These are phyloP conservation scores for Pegoplata infirma DNA, from an alignment of 2,888 invertebrate species.

Conservation along the genomic window DNA sequence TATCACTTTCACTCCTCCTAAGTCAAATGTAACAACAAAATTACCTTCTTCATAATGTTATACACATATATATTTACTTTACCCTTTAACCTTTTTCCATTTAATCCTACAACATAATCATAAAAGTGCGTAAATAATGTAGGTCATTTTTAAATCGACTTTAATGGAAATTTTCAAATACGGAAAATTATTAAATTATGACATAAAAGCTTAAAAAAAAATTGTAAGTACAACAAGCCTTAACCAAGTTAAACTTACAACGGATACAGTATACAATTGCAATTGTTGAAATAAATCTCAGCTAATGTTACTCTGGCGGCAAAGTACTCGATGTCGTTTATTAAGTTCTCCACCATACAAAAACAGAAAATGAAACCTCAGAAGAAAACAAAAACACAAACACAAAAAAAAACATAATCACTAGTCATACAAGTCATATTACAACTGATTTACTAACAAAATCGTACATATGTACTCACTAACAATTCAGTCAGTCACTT, in stretches of 20 bases:
- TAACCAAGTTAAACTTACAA: slow-evolving; percentile 26
- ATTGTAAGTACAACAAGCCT: slow-evolving; percentile 34
- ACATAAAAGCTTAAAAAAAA: slow-evolving; percentile 43
- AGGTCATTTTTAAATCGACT: not conserved
- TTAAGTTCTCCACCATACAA: slow-evolving; percentile 15
- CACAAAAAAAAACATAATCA: slow-evolving; percentile 58
- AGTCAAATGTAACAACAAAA: too few species aligned
- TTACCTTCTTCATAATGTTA: too few species aligned
- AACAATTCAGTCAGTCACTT: not conserved
- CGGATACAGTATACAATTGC: slow-evolving; percentile 31
- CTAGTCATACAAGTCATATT: slow-evolving; percentile 61
- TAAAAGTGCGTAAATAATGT: not conserved
- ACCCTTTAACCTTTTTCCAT: too few species aligned
- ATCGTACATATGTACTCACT: slow-evolving; percentile 17
- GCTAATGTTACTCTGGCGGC: slow-evolving; percentile 34
- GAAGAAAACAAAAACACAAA: slow-evolving; percentile 46
- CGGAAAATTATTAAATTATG: slow-evolving; percentile 38
- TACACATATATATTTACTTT: too few species aligned
- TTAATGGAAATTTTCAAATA: not conserved
- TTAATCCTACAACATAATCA: too few species aligned
- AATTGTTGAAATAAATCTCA: slow-evolving; percentile 34
- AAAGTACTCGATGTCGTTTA: slow-evolving; percentile 27
- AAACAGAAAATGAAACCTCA: slow-evolving; percentile 11
- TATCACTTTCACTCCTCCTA: too few species aligned
- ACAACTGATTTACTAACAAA: slow-evolving; percentile 59